Evolutionary conservation across 2,113 vertebrate genomes (phyloP), one percentile per base, ranked within the genome.

Genomic region (Hippolais icterina): DNA sequence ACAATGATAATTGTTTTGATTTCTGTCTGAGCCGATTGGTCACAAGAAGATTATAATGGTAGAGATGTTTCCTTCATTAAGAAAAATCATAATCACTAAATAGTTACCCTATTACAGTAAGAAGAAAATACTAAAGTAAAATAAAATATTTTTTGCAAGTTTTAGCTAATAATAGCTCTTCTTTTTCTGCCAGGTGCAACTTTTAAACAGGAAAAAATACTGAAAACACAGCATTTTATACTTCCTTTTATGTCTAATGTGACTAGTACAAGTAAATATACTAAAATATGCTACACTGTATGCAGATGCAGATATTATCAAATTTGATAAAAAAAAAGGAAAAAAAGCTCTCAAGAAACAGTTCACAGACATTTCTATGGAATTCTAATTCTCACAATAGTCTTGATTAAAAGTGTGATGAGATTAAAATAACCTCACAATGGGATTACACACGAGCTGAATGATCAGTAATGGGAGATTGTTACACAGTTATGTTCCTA

Each of bases 361-460:
- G 24, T 49, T 83, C 56, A 66, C 9, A 35, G 68, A 39, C 28
- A 86, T 88, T 87, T 94, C 89, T 94, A 20, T 28, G 17, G 53
- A 93, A 86, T 89, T 75, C 31, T 90, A 39, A 80, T 79, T 90
- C 44, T 93, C 60, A 90, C 54, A 96, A 92, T 83, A 49, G 78
- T 49, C 80, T 83, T 91, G 93, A 97, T 96, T 96, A 92, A 90
- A 96, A 92, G 31, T 46, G 35, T 75, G 78, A 83, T 80, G 69
- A 86, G 72, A 90, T 87, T 83, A 70, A 86, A 89, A 49, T 60
- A 87, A 93, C 85, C 68, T 93, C 94, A 82, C 86, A 90, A 49
- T 76, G n/a, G 15, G 31, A 47, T 27, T 94, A 75, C 61, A 78
- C 35, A 60, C 33, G 70, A 97, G 72, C 94, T 81, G 95, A 97